Base-by-base conservation (phyloP, 2,113 vertebrate genomes). In the Arothron firmamentum region DNA sequence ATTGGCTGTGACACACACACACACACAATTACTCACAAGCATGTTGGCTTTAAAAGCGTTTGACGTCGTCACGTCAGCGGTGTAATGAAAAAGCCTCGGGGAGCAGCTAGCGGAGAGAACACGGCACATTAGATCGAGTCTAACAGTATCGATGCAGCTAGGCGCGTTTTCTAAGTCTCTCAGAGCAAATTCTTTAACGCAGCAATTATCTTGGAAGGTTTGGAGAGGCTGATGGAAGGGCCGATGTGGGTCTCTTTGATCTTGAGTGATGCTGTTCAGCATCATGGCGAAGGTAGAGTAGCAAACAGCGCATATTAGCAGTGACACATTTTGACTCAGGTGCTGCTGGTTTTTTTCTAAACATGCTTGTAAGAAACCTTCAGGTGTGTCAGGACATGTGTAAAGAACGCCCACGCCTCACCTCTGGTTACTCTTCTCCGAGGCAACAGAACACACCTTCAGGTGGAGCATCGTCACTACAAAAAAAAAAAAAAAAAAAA, bases 201-300 rank as follows among this genome's bases (percentile, higher is more conserved):
- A 79, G 87, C 88, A 91, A 94, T 94, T 93, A 93, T 90, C 90
- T 92, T 89, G 89, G 91, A 91, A 89, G 88, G 88, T 91, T 93
- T 89, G 21, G 56, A 67, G 62, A 45, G 48, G 54, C 65, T 77
- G 80, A 79, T 81, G 80, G 70, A 82, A 88, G 34, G 88, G 82
- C 80, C 90, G 88, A 80, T 87, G 83, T 87, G 90, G 86, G 79
- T 74, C 83, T 85, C 89, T 88, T 88, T 91, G 91, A 90, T 89
- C 90, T 89, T 90, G 91, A 88, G 85, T 86, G 89, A 91, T 88
- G 56, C 34, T 91, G 85, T 90, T 63, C 59, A 46, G 54, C 78
- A 65, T 71, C 64, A 45, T 50, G 23, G 25, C 16, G 9, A 41
- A 13, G 49, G 49, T 18, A 34, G 47, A 34, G 56, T 47, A 14